Base-by-base conservation (phyloP, 2,888 invertebrate species). In the Athalia circularis region DNA sequence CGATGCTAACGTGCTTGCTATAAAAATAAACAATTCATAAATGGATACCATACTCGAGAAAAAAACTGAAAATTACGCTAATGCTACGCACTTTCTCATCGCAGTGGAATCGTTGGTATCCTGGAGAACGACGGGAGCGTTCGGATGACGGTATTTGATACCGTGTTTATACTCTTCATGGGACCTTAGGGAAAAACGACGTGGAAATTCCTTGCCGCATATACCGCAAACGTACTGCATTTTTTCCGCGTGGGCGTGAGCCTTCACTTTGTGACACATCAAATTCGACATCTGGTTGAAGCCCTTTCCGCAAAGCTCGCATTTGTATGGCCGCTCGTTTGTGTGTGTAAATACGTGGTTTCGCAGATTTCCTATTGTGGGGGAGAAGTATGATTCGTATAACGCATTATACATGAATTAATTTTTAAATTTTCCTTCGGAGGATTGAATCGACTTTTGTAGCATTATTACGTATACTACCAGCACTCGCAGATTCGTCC, bases 221-320 rank as follows among this genome's bases (percentile, higher is more conserved):
- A 92, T 89, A 78, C 91, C 91, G 84, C 93, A 93, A 9, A 89
- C 85, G 83, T 92, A 92, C 81, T 91, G 91, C 81, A 92, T 92
- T 84, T 92, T 92, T 81, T 92, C 92, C 8, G 90, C 89, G 80
- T 92, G 91, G 78, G 92, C 92, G 80, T 93, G 93, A 4, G 92
- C 94, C 92, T 94, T 95, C 82, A 94, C 92, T 88, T 95, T 95
- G 86, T 96, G 95, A 85, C 95, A 95, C 85, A 95, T 95, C 78
- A 95, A 92, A 89, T 96, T 95, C 8, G 95, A 95, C 92, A 95
- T 95, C 86, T 96, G 95, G 88, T 95, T 96, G 91, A 95, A 96
- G 0, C 95, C 95, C 85, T 95, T 95, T 79, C 93, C 91, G 88
- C 95, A 95, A 65, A 94, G 91, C 84, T 94, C 94, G 88, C 95